phyloP scores from a whole-genome alignment of 30 jellyfish, hydroid and myxozoan species.

The Aurelia aurita region DNA sequence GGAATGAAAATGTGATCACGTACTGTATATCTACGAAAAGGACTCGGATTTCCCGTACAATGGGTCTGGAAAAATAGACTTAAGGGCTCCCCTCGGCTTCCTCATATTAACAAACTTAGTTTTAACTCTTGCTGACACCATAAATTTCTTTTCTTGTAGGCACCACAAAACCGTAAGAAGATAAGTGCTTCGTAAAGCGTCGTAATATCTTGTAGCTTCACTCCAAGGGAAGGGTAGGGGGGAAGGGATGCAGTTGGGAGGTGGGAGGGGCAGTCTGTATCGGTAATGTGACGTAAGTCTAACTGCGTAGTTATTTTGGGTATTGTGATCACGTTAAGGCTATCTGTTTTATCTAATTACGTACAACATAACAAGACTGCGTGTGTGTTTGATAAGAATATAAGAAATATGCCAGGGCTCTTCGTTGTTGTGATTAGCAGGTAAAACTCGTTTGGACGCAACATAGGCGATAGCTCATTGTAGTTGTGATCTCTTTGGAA shows the following conservation, averaged over 20 bases:
- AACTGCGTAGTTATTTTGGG: conserved; percentile 54
- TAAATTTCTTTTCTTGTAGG: conserved; percentile 26
- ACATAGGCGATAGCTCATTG: too few species aligned
- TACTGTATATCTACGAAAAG: too few species aligned
- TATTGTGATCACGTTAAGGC: conserved; percentile 16
- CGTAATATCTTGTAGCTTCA: conserved; percentile 73
- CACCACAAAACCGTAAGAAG: conserved; percentile 44
- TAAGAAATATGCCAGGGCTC: not conserved
- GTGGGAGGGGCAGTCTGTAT: conserved; percentile 82
- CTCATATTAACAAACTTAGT: too few species aligned
- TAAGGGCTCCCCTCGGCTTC: too few species aligned
- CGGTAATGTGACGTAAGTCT: conserved; percentile 50
- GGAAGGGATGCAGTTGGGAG: conserved; percentile 82
- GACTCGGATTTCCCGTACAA: too few species aligned
- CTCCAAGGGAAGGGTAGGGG: conserved; percentile 92
- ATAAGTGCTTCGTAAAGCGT: conserved; percentile 75
- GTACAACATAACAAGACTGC: not conserved
- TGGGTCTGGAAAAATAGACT: too few species aligned
- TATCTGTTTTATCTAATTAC: not conserved
- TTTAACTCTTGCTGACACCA: too few species aligned
- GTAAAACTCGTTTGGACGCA: too few species aligned
- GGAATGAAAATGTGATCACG: too few species aligned
- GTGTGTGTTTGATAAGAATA: not conserved
- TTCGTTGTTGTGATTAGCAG: too few species aligned
- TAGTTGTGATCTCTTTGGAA: too few species aligned